These are phyloP conservation scores for Galaxias olidus DNA, from an alignment of 2,797 vertebrate species.

Conservation along the genomic window DNA sequence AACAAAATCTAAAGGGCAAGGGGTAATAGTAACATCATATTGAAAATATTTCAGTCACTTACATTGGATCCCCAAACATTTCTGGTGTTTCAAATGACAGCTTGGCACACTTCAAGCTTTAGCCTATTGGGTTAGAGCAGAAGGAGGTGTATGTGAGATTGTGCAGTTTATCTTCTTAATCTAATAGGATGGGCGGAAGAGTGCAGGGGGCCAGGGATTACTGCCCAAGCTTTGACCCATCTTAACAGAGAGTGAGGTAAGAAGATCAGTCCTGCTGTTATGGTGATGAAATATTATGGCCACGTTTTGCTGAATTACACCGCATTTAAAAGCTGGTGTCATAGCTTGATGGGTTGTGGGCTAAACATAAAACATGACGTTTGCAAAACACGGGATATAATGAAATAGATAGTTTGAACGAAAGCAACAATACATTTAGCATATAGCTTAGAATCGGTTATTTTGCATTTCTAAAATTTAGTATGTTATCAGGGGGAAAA, in stretches of 20 bases:
- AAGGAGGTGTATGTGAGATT: slow-evolving; percentile 32
- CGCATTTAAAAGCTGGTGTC: slow-evolving; percentile 67
- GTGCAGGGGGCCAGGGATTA: slow-evolving; percentile 70
- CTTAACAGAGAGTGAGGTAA: slow-evolving; percentile 76
- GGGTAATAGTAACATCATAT: background rate
- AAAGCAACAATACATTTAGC: no score
- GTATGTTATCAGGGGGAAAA: no score
- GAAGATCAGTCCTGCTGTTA: slow-evolving; percentile 70
- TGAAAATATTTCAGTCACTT: background rate
- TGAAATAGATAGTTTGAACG: slow-evolving; percentile 8
- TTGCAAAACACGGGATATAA: slow-evolving; percentile 27
- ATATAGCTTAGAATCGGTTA: no score
- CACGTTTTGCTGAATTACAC: slow-evolving; percentile 62
- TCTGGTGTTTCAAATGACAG: background rate
- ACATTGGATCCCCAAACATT: background rate
- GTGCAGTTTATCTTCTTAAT: slow-evolving; percentile 75
- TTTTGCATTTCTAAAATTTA: no score
- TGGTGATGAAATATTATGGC: slow-evolving; percentile 67
- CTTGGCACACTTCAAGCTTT: background rate
- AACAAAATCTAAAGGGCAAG: no score
- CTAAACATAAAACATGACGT: slow-evolving; percentile 21
- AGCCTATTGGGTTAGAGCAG: background rate
- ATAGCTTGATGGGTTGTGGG: slow-evolving; percentile 47
- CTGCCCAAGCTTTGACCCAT: slow-evolving; percentile 59
- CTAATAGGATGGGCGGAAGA: slow-evolving; percentile 70